Percentiles rank a stretch among this genome's conserved stretches.
phyloP scores from a whole-genome alignment of 2,888 invertebrate genomes.

The Eupelmus urozonus region DNA sequence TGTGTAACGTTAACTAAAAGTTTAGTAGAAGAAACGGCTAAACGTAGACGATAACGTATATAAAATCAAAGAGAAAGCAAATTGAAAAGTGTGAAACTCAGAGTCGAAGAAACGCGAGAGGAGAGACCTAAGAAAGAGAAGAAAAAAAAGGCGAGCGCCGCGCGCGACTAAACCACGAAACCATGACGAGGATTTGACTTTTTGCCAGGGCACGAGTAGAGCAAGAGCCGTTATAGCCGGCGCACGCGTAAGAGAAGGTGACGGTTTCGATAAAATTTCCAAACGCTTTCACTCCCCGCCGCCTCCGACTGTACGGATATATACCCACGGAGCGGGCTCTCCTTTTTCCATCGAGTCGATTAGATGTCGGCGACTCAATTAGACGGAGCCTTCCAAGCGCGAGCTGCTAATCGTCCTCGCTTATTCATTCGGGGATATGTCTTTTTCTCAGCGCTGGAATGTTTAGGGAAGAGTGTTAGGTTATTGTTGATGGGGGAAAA shows the following conservation, averaged over 20 bases:
- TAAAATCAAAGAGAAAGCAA: neutral
- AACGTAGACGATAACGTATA: too few species aligned
- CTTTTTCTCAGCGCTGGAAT: too few species aligned
- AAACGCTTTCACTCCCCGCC: conserved; percentile 36
- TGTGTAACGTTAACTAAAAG: too few species aligned
- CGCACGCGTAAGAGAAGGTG: conserved; percentile 20
- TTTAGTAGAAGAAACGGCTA: too few species aligned
- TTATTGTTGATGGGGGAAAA: too few species aligned
- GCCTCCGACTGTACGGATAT: neutral
- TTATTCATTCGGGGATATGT: too few species aligned
- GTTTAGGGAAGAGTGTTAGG: too few species aligned
- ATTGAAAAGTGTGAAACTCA: neutral
- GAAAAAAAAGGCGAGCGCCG: neutral
- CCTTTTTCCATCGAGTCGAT: neutral
- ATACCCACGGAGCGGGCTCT: neutral
- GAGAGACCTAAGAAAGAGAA: neutral
- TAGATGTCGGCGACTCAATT: conserved; percentile 26
- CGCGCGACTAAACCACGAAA: neutral
- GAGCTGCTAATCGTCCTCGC: too few species aligned
- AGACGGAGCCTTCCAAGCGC: too few species aligned
- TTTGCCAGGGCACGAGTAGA: neutral
- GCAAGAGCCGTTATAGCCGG: too few species aligned
- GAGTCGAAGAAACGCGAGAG: neutral
- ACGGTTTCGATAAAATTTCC: conserved; percentile 37
- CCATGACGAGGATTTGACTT: conserved; percentile 24